These are phyloP conservation scores for Malurus cyaneus DNA, from an alignment of 2,113 vertebrate species.

Conservation along the genomic window DNA sequence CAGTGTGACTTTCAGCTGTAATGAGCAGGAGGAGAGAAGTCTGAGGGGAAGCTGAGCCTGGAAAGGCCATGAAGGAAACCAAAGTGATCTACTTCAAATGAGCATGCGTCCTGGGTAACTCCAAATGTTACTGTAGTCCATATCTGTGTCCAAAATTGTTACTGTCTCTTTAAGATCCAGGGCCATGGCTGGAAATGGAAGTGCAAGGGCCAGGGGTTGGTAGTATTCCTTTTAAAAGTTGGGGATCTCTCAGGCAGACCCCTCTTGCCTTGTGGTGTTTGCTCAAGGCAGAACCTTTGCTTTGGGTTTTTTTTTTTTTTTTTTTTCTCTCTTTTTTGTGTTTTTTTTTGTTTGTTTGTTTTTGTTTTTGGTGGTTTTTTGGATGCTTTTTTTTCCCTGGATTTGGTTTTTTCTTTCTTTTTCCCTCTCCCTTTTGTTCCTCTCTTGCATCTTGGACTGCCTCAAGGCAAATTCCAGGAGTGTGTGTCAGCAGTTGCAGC, in stretches of 20 bases:
- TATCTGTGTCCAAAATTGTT: not conserved
- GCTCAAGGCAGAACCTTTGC: not conserved
- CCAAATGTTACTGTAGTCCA: not conserved
- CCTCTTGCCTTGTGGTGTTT: not conserved
- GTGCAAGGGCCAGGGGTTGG: not conserved
- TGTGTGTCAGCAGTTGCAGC: not conserved
- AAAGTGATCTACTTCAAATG: not conserved
- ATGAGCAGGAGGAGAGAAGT: not conserved
- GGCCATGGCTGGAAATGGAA: not conserved
- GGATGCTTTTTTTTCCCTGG: too few species aligned
- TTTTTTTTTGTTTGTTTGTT: too few species aligned
- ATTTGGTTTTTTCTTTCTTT: not conserved
- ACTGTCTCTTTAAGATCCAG: not conserved
- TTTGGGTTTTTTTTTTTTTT: not conserved
- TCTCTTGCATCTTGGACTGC: not conserved
- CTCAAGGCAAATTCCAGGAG: not conserved
- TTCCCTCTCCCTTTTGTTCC: not conserved
- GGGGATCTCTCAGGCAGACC: not conserved
- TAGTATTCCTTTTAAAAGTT: not conserved
- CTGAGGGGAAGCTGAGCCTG: not conserved
- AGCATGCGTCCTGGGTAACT: not conserved
- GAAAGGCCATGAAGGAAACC: not conserved
- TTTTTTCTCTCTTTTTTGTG: too few species aligned
- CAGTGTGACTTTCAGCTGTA: not conserved
- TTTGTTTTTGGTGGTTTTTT: too few species aligned